Evolutionary conservation across 2,888 invertebrate species (phyloP), one percentile per base, ranked within the genome.

Genomic region (Fragum whitleyi): DNA sequence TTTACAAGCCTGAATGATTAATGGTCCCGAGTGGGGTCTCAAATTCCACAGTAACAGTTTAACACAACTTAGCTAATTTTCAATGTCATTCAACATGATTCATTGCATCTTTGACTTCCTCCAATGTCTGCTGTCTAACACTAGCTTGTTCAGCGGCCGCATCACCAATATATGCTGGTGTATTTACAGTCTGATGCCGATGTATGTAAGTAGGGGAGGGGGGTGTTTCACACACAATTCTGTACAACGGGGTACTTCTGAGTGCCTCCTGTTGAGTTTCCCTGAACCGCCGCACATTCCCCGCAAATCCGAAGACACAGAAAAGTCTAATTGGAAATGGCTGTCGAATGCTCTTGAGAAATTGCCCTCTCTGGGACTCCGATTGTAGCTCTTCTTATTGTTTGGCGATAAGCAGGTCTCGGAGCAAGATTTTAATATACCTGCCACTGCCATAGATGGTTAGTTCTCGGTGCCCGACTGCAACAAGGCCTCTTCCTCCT

Each of bases 131-230:
- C 14, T 19, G 62, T 42, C 65, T 36, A 11, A 65, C 19, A 7
- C 42, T 28, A n/a, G 67, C 67, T 6, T 42, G n/a, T 67, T 23
- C 47, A 23, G 23, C n/a, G 7, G 42, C 42, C 28, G 21, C 67
- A 42, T 42, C 67, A n/a, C 42, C 67, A 42, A 39, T 36, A 42
- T 65, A 65, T 21, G 65, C 65, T 23, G 65, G 65, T 21, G 65
- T 65, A 21, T 42, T 65, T 1, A 26, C 23, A 2, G 23, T 36
- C 29, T 42, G 65, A 21, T n/a, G 19, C 14, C 2, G 9, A 7
- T 21, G 23, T 14, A 36, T 39, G 36, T 32, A 7, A 39, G 39
- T 7, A 19, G 36, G 39, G 16, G 65, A 39, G 26, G 65, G 21
- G 42, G 36, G 39, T 21, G 65, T 65, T n/a, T 65, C 42, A 7